Conservation (phyloP, 1,140 invertebrate genomes). For the Saccostrea glomerata region DNA sequence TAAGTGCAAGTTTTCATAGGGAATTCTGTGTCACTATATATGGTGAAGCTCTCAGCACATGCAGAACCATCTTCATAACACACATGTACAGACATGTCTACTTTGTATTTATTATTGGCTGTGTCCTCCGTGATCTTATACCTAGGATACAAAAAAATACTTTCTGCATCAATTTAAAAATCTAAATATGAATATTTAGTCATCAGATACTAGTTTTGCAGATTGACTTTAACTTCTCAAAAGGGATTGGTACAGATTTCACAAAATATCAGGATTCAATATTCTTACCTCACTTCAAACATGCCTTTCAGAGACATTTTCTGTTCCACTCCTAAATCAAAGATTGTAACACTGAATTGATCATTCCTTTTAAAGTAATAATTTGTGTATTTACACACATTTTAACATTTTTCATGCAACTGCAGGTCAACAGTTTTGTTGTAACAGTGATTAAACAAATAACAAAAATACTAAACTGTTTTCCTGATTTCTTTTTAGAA, state of each 20-base stretch:
- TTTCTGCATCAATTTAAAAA: background rate
- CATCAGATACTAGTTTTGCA: no score
- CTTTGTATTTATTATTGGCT: background rate
- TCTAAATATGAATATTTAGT: background rate
- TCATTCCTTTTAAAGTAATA: no score
- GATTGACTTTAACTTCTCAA: no score
- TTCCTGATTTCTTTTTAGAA: background rate
- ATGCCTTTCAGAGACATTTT: conserved; percentile 35
- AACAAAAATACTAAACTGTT: no score
- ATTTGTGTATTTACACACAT: no score
- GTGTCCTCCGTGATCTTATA: conserved; percentile 9
- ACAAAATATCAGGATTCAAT: background rate
- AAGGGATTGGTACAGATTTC: background rate
- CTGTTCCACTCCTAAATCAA: conserved; percentile 3
- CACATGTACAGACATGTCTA: background rate
- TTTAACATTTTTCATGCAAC: no score
- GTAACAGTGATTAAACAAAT: no score
- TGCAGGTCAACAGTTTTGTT: no score
- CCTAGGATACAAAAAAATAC: background rate
- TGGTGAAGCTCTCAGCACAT: conserved; percentile 3
- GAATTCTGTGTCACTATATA: conserved; percentile 40
- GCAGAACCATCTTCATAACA: conserved; percentile 30
- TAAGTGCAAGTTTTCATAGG: conserved; percentile 25
- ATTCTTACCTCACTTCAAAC: conserved; percentile 21
- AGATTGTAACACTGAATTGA: background rate